These are phyloP conservation scores for Azemiops feae DNA, from an alignment of 2,113 vertebrate genomes.

Conservation along the genomic window DNA sequence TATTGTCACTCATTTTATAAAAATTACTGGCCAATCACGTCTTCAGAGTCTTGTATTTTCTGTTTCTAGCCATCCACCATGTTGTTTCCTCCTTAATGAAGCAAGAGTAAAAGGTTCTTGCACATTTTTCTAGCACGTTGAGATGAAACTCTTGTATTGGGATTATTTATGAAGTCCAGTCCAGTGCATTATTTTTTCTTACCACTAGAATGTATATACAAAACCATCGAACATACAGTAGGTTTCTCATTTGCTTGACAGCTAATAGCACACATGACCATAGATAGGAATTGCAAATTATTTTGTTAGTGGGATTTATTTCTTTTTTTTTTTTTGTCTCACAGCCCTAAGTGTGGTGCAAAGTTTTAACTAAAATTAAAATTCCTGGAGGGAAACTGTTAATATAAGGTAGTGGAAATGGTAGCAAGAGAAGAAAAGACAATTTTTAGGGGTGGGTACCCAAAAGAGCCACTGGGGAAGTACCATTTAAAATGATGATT, in stretches of 20 bases:
- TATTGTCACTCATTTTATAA: not conserved
- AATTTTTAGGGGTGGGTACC: slow-evolving; percentile 1
- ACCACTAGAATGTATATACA: not conserved
- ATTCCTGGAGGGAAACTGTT: slow-evolving; percentile 66
- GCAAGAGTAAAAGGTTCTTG: slow-evolving; percentile 2
- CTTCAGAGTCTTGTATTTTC: not conserved
- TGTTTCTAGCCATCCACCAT: not conserved
- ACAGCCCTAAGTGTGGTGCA: slow-evolving; percentile 54
- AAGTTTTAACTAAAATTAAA: slow-evolving; percentile 73
- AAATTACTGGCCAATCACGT: not conserved
- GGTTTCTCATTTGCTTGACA: slow-evolving; percentile 63
- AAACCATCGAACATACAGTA: slow-evolving; percentile 44
- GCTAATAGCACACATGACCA: slow-evolving; percentile 58
- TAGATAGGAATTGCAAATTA: slow-evolving; percentile 67
- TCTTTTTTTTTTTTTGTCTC: slow-evolving; percentile 66
- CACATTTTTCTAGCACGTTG: slow-evolving; percentile 19
- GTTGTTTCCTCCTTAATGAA: slow-evolving; percentile 42
- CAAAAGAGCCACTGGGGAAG: slow-evolving; percentile 3
- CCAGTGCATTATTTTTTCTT: slow-evolving; percentile 45
- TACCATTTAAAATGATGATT: slow-evolving; percentile 56
- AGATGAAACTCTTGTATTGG: slow-evolving; percentile 36
- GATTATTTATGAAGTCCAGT: slow-evolving; percentile 19
- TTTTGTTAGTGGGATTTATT: slow-evolving; percentile 68
- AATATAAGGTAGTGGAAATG: slow-evolving; percentile 62
- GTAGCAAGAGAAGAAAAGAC: slow-evolving; percentile 28